phyloP scores from a whole-genome alignment of 2,888 invertebrate genomes.

The Julus scandinavius region DNA sequence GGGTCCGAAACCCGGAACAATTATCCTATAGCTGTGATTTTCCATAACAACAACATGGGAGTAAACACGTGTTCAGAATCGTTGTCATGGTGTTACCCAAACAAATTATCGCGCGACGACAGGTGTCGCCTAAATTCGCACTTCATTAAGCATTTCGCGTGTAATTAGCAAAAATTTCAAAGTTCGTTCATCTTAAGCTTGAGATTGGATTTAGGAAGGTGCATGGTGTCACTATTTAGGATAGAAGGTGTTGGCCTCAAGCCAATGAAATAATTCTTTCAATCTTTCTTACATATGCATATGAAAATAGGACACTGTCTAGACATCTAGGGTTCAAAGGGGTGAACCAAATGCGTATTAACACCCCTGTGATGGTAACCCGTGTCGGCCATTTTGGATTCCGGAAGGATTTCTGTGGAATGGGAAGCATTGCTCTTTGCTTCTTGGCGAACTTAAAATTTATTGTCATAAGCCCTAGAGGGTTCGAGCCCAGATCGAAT shows the following conservation, averaged over 20 bases:
- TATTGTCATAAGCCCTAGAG: not conserved
- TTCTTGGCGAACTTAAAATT: not conserved
- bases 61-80: not conserved
- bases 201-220: not conserved
- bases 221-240: not conserved
- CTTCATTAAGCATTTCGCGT: not conserved
- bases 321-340: slow-evolving; percentile 51
- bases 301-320: slow-evolving; percentile 52
- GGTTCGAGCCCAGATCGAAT: not conserved
- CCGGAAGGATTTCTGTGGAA: not conserved
- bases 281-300: slow-evolving; percentile 42
- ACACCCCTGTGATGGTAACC: not conserved
- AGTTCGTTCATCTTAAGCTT: slow-evolving; percentile 38
- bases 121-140: not conserved
- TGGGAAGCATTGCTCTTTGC: not conserved
- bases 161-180: not conserved
- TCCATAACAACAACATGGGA: too few relatives aligned
- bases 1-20: too few relatives aligned
- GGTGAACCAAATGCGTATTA: not conserved
- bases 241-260: slow-evolving; percentile 10
- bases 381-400: not conserved
- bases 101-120: not conserved
- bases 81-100: not conserved
- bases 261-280: slow-evolving; percentile 7
- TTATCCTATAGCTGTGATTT: too few relatives aligned